Evolutionary conservation across 2,113 vertebrate species (phyloP).

Genomic region (Myocastor coypus): DNA sequence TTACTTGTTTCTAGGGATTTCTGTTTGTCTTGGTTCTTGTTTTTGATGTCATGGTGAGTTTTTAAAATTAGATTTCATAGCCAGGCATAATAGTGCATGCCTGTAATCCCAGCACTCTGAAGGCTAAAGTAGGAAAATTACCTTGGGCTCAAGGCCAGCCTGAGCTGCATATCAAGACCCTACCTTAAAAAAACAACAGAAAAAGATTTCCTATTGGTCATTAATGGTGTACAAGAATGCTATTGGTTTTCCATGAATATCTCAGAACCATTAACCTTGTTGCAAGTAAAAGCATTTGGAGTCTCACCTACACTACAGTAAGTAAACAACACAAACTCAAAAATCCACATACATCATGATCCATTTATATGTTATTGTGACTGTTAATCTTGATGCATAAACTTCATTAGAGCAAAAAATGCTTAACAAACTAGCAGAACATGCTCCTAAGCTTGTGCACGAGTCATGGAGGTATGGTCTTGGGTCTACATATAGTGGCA

Average conservation of each 20-base stretch:
- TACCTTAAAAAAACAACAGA: not conserved
- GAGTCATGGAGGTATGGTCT: not conserved
- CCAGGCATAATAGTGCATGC: not conserved
- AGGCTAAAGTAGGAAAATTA: not conserved
- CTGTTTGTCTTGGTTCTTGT: not conserved
- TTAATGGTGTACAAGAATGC: not conserved
- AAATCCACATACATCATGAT: not conserved
- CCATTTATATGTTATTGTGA: not conserved
- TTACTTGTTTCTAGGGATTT: not conserved
- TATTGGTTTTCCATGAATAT: constrained; percentile 12
- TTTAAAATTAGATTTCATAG: not conserved
- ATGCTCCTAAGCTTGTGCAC: not conserved
- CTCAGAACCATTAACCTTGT: not conserved
- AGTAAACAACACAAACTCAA: not conserved
- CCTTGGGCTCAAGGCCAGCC: not conserved
- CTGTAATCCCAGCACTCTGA: not conserved
- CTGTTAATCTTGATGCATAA: not conserved
- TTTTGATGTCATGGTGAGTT: not conserved
- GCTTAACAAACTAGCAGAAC: not conserved
- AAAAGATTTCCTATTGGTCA: not conserved
- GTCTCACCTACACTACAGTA: not conserved
- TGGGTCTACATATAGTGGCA: not conserved
- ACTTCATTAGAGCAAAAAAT: not conserved
- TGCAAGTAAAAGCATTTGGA: constrained; percentile 22
- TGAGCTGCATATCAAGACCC: not conserved